Conservation (phyloP, 92 coral and sea anemone species). For the Diadumene lineata region DNA sequence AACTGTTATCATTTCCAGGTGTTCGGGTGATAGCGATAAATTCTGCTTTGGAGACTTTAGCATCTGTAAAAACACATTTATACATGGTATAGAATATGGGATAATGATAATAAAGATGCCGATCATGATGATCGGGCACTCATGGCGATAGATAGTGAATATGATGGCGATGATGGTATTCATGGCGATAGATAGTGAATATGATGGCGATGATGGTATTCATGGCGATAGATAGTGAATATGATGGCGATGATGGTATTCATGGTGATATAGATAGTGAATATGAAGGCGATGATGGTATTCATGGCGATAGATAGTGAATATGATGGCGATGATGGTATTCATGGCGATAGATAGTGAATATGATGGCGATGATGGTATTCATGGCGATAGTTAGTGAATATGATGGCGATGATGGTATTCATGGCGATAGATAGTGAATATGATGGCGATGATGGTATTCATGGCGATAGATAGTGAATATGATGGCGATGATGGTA, state of each 20-base stretch:
- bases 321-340: slow-evolving; percentile 3
- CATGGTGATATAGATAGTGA: no score
- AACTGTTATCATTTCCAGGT: slow-evolving; percentile 74
- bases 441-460: no score
- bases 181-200: not conserved
- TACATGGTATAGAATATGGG: not conserved
- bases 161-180: not conserved
- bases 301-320: no score
- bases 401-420: not conserved
- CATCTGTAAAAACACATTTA: slow-evolving; percentile 7
- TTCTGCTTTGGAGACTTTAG: slow-evolving; percentile 22
- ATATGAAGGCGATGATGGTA: not conserved
- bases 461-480: no score
- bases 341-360: not conserved
- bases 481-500: not conserved
- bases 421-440: not conserved
- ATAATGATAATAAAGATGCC: not conserved
- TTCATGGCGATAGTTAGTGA: not conserved
- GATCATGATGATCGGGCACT: not conserved
- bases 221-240: not conserved
- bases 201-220: slow-evolving; percentile 3
- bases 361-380: no score
- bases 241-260: not conserved
- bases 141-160: no score
- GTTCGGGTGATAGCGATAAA: slow-evolving; percentile 42